Evolutionary conservation across 2,797 vertebrate species (phyloP).

Genomic region (Poeciliopsis infans): DNA sequence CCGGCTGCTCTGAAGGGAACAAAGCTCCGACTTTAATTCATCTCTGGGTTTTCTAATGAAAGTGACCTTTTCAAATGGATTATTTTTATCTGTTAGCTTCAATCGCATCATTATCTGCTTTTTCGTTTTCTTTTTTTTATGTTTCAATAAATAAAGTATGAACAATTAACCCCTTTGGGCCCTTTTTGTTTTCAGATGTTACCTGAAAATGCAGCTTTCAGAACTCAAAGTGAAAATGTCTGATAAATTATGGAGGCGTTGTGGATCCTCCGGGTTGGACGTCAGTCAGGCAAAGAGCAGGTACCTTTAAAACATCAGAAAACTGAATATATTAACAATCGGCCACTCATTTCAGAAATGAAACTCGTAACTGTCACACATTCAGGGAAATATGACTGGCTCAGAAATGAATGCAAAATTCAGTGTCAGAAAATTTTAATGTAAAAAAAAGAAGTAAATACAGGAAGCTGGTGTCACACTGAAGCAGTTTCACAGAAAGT

Average conservation of each 20-base stretch:
- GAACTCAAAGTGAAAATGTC: background rate
- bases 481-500: background rate
- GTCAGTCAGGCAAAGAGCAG: no score
- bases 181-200: background rate
- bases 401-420: background rate
- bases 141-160: constrained; percentile 77
- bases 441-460: background rate
- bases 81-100: constrained; percentile 83
- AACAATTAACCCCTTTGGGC: background rate
- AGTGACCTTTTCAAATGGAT: constrained; percentile 79
- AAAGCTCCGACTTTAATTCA: constrained; percentile 33
- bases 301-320: no score
- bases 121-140: constrained; percentile 70
- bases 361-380: no score
- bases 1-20: background rate
- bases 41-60: constrained; percentile 70
- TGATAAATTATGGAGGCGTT: no score
- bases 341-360: no score
- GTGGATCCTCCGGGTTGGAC: no score
- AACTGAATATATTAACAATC: no score
- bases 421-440: background rate
- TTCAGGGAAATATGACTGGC: background rate
- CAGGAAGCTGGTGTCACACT: background rate
- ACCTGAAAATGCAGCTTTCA: background rate
- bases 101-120: constrained; percentile 84